A percentile compares a stretch with the other conserved stretches of the same genome.
Evolutionary conservation across 2,888 invertebrate genomes (phyloP).

Genomic region (Cheilosia urbana): DNA sequence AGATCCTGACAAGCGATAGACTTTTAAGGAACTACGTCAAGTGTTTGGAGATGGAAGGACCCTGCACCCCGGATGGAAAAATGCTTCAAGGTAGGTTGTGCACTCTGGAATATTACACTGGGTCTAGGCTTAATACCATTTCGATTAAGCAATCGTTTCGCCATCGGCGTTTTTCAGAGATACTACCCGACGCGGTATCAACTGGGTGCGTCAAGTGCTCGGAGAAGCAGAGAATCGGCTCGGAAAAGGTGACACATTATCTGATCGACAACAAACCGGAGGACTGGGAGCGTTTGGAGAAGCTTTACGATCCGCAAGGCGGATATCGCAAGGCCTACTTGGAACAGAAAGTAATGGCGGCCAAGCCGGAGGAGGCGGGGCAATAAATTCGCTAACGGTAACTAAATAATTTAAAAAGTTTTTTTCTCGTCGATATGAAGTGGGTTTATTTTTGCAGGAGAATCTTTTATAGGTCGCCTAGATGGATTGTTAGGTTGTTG

Average conservation of each 20-base stretch:
- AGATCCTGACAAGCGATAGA: slow-evolving; percentile 87
- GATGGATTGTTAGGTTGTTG: neutral
- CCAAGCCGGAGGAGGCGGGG: slow-evolving; percentile 23
- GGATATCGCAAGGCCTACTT: slow-evolving; percentile 86
- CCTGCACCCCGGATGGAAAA: slow-evolving; percentile 88
- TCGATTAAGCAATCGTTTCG: slow-evolving; percentile 67
- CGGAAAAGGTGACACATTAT: slow-evolving; percentile 87
- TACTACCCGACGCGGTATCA: slow-evolving; percentile 88
- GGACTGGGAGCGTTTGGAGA: slow-evolving; percentile 86
- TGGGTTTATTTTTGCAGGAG: neutral
- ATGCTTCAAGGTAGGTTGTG: slow-evolving; percentile 87
- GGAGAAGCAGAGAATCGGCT: slow-evolving; percentile 87
- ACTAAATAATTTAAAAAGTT: neutral
- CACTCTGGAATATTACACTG: neutral
- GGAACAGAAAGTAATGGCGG: slow-evolving; percentile 81
- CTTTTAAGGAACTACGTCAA: slow-evolving; percentile 87
- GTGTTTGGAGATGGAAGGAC: slow-evolving; percentile 87
- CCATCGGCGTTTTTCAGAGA: slow-evolving; percentile 84
- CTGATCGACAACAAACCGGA: slow-evolving; percentile 84
- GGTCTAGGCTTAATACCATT: neutral
- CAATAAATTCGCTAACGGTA: slow-evolving; percentile 36
- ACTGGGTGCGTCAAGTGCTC: slow-evolving; percentile 89
- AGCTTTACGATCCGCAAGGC: slow-evolving; percentile 87
- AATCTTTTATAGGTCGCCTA: neutral
- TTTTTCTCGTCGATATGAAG: neutral